Evolutionary conservation across 2,113 vertebrate genomes (phyloP).

Genomic region (Neogale vison): DNA sequence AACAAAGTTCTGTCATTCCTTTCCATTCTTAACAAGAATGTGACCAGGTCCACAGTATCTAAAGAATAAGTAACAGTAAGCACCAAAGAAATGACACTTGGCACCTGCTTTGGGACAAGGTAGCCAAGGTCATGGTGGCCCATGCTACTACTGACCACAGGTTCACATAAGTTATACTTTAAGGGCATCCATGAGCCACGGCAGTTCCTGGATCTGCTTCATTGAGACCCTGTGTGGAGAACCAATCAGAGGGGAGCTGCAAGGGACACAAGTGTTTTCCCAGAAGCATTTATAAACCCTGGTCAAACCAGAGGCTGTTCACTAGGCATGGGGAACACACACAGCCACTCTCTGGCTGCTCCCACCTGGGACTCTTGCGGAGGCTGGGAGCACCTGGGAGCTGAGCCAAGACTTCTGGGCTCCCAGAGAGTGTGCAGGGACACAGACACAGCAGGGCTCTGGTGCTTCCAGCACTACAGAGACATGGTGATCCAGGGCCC

Average conservation of each 20-base stretch:
- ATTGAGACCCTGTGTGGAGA: not conserved
- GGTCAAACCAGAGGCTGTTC: not conserved
- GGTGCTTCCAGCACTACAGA: accelerated
- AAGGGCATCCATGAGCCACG: accelerated
- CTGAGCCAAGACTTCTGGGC: not conserved
- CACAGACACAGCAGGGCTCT: not conserved
- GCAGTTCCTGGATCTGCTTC: too few species aligned
- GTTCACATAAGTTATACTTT: not conserved
- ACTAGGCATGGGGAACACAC: accelerated
- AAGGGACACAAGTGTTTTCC: not conserved
- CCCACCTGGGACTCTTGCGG: not conserved
- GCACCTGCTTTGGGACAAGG: not conserved
- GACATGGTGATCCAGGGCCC: not conserved
- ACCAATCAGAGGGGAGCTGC: accelerated
- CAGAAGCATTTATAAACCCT: not conserved
- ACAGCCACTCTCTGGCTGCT: not conserved
- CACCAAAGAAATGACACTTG: too few species aligned
- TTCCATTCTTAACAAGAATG: not conserved
- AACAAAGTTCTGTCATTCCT: not conserved
- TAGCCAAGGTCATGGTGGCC: not conserved
- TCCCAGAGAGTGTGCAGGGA: not conserved
- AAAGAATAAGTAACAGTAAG: not conserved
- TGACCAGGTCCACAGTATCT: too few species aligned
- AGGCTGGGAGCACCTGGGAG: not conserved
- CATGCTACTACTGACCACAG: too few species aligned